Evolutionary conservation across 2,888 invertebrate species (phyloP).

Genomic region (Luperina testacea): DNA sequence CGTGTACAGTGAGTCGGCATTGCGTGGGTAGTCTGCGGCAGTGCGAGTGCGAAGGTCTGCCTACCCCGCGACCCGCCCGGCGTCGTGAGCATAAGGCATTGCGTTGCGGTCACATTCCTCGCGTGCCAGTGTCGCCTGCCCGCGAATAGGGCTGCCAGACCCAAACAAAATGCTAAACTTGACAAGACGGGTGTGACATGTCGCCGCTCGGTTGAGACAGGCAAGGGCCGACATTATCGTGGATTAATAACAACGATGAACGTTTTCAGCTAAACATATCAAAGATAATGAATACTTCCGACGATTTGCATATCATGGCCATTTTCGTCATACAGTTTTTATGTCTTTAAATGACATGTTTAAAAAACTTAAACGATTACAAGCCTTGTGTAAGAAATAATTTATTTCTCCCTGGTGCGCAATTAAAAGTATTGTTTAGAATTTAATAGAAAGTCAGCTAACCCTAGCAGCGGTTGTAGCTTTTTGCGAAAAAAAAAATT

Average conservation of each 20-base stretch:
- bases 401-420: neutral
- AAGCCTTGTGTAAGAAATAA: neutral
- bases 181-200: slow-evolving; percentile 39
- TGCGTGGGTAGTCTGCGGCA: slow-evolving; percentile 66
- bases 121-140: slow-evolving; percentile 62
- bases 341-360: slow-evolving; percentile 1
- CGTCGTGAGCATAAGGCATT: slow-evolving; percentile 66
- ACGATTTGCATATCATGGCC: neutral
- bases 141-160: slow-evolving; percentile 51
- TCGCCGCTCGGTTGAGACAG: neutral
- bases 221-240: slow-evolving; percentile 7
- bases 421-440: neutral
- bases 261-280: neutral
- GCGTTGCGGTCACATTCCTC: slow-evolving; percentile 79
- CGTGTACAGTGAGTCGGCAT: slow-evolving; percentile 71
- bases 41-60: slow-evolving; percentile 60
- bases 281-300: slow-evolving; percentile 1
- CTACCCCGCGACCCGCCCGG: slow-evolving; percentile 44
- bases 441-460: slow-evolving; percentile 3
- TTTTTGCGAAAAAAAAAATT: slow-evolving; percentile 69
- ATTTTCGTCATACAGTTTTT: neutral
- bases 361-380: neutral
- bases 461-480: slow-evolving; percentile 52
- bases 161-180: slow-evolving; percentile 48
- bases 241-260: neutral